phyloP scores from a whole-genome alignment of 2,113 vertebrate species.

The Collichthys lucidus region DNA sequence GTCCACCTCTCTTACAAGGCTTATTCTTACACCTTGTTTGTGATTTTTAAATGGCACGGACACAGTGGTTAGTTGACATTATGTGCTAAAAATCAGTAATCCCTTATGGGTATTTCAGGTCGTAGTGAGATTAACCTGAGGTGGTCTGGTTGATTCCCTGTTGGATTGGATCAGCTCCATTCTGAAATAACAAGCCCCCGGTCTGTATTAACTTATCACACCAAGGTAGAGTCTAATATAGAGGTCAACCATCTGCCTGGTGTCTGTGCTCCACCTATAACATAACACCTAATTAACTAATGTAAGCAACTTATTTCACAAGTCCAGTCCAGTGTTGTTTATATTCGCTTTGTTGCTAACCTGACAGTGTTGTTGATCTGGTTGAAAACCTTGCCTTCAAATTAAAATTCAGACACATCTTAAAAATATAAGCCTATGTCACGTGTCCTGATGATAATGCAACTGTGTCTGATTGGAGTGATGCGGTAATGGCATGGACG shows the following conservation, averaged over 20 bases:
- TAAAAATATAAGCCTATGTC: conserved; percentile 3
- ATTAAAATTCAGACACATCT: conserved; percentile 19
- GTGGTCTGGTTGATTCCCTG: conserved; percentile 77
- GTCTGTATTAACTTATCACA: conserved; percentile 60
- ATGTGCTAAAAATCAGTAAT: conserved; percentile 77
- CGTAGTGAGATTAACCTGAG: conserved; percentile 81
- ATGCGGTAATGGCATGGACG: conserved; percentile 16
- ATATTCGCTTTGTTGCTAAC: not conserved
- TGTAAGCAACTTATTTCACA: conserved; percentile 12
- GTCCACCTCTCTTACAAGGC: conserved; percentile 20
- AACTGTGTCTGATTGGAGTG: conserved; percentile 42
- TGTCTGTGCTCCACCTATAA: conserved; percentile 32
- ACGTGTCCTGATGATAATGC: conserved; percentile 17
- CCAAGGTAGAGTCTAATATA: conserved; percentile 48
- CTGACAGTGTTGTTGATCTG: not conserved
- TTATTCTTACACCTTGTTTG: conserved; percentile 42
- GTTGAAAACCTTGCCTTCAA: not conserved
- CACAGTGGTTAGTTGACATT: conserved; percentile 48
- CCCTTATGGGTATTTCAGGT: conserved; percentile 75
- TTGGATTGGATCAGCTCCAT: conserved; percentile 56
- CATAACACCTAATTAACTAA: conserved; percentile 38
- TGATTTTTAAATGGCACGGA: conserved; percentile 59
- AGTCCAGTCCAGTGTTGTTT: not conserved
- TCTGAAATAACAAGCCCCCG: conserved; percentile 52
- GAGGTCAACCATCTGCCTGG: conserved; percentile 63